Percentiles rank a stretch among this genome's conserved stretches.
These are phyloP conservation scores for Hypotaenidia okinawae DNA, from an alignment of 2,797 vertebrate species.

Conservation along the genomic window DNA sequence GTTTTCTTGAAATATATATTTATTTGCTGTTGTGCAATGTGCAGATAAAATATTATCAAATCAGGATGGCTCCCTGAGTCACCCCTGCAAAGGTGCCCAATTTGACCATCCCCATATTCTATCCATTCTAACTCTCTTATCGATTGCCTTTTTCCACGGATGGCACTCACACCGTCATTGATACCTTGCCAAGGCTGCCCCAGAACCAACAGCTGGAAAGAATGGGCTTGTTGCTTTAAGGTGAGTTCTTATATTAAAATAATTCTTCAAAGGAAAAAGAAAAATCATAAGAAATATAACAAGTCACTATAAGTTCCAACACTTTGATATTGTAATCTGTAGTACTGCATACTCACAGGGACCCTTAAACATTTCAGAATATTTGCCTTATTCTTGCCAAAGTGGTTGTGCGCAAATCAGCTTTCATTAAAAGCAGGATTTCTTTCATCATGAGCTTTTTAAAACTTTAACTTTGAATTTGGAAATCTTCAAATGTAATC, in stretches of 20 bases:
- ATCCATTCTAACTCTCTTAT: background rate
- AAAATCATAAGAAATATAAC: background rate
- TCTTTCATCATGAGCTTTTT: background rate
- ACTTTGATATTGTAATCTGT: background rate
- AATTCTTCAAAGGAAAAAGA: rapidly evolving
- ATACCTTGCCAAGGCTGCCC: background rate
- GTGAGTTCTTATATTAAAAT: background rate
- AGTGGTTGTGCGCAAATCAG: background rate
- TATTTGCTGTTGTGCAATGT: background rate
- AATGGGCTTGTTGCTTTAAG: background rate
- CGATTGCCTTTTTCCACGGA: background rate
- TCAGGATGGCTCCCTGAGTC: background rate
- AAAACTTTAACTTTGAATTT: background rate
- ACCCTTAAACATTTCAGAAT: background rate
- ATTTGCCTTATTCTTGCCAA: background rate
- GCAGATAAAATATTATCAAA: background rate
- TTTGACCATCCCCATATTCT: background rate
- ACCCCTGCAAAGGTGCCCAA: background rate
- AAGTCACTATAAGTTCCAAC: background rate
- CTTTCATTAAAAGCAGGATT: background rate
- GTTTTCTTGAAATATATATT: background rate
- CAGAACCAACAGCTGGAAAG: background rate
- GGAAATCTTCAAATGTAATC: background rate
- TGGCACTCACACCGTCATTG: background rate
- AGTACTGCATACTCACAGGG: background rate